Base-by-base conservation (phyloP, 1,140 invertebrate genomes). In the Ceratitis capitata region DNA sequence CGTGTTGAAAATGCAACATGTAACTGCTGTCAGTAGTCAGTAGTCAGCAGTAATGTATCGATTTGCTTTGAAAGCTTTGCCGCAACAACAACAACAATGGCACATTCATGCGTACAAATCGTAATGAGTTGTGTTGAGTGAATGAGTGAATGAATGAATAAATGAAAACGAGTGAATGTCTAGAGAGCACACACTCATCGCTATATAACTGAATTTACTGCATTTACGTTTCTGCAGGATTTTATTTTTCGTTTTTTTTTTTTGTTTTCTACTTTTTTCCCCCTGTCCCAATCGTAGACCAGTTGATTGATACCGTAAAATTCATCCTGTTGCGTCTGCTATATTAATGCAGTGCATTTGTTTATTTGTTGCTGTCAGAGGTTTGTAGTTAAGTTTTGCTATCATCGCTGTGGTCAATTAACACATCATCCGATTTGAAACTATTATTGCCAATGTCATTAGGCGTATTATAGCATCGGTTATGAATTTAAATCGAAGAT, bases 391-490 rank as follows among this genome's bases (percentile, higher is more conserved):
- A 61, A 61, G 39, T 45, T 23, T 23, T 78, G 42, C 39, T 19
- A 39, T 78, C 39, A n/a, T 23, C 42, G 69, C 7, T 78, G 69
- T 45, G 69, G 69, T 47, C 69, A 78, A 78, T 78, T 78, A 78
- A 47, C 69, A 78, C 69, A 78, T 78, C 69, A 45, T 78, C 69
- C 69, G 69, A 45, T 78, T 78, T 78, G 39, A 78, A 78, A 78
- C 69, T 78, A 78, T 78, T 45, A 78, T 47, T 39, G 69, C 39
- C 69, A 78, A 78, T 78, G 19, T 78, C 69, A 78, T 78, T 78
- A n/a, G n/a, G n/a, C n/a, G n/a, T n/a, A 78, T 78, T 78, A 78
- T 45, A 45, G n/a, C n/a, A n/a, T 45, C 69, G 45, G 42, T 78
- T 19, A 78, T 78, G 26, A 23, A 78, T 78, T 45, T 45, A 35